Conservation (phyloP, 2,888 invertebrate species). For the Lottia gigantea region DNA sequence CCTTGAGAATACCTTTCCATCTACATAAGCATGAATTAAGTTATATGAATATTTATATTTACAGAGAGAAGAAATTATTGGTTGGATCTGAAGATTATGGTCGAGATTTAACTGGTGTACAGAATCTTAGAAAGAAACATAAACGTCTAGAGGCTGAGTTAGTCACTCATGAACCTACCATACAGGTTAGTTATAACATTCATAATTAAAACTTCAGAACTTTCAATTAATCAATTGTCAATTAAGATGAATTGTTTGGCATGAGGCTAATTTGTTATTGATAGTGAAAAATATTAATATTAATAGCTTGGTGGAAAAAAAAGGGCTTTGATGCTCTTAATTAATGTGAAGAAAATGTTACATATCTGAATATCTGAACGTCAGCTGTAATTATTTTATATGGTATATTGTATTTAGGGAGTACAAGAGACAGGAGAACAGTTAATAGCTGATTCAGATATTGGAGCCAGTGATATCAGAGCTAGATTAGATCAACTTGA, state of each 20-base stretch:
- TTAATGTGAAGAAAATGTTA: too few species aligned
- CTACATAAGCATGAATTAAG: too few species aligned
- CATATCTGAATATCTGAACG: too few species aligned
- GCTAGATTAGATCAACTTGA: slow-evolving; percentile 72
- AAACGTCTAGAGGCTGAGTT: slow-evolving; percentile 98
- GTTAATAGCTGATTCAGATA: slow-evolving; percentile 83
- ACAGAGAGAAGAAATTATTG: slow-evolving; percentile 92
- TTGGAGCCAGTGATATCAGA: slow-evolving; percentile 64
- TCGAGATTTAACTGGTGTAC: slow-evolving; percentile 96
- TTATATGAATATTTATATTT: slow-evolving; percentile 18
- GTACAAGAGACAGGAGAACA: slow-evolving; percentile 80
- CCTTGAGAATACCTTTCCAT: too few species aligned
- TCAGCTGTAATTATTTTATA: too few species aligned
- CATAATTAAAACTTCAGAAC: too few species aligned
- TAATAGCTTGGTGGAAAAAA: too few species aligned
- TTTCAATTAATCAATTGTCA: too few species aligned
- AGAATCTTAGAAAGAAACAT: slow-evolving; percentile 98
- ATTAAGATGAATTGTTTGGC: too few species aligned
- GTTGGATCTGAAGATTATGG: slow-evolving; percentile 99
- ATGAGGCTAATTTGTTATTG: too few species aligned
- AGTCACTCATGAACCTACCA: slow-evolving; percentile 96
- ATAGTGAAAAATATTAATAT: too few species aligned
- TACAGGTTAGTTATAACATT: slow-evolving; percentile 78
- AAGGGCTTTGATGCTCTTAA: background rate
- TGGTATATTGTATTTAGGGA: slow-evolving; percentile 65